Evolutionary conservation across 2,797 vertebrate species (phyloP).

Genomic region (Myotis pilosus): DNA sequence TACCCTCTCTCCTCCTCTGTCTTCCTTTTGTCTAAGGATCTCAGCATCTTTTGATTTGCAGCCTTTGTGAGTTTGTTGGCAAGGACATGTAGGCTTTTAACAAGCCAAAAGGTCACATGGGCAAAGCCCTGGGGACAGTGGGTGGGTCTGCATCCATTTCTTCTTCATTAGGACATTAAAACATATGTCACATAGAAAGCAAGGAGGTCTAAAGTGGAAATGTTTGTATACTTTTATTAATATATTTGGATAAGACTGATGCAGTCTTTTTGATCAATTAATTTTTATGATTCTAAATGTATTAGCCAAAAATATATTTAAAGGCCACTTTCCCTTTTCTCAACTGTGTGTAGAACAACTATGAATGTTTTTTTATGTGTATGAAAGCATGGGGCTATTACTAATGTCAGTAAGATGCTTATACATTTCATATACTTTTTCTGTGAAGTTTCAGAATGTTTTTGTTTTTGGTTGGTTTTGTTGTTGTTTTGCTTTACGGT

Average conservation of each 20-base stretch:
- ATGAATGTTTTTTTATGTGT: not conserved
- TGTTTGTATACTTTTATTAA: not conserved
- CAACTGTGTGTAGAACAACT: not conserved
- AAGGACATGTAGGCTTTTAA: constrained; percentile 21
- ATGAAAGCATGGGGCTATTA: not conserved
- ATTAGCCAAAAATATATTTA: constrained; percentile 1
- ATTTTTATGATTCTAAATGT: not conserved
- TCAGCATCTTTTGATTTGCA: constrained; percentile 21
- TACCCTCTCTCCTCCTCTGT: not conserved
- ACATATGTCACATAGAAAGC: not conserved
- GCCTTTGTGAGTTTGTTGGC: constrained; percentile 49
- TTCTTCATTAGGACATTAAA: constrained; percentile 24
- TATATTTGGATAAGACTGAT: not conserved
- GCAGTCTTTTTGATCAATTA: not conserved
- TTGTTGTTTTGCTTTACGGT: constrained; percentile 7
- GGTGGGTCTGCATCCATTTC: not conserved
- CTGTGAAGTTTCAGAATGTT: not conserved
- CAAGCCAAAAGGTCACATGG: constrained; percentile 21
- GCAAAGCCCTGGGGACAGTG: not conserved
- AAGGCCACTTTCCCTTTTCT: constrained; percentile 25
- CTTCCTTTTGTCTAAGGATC: constrained; percentile 38
- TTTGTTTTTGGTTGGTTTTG: not conserved
- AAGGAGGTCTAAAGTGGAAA: not conserved
- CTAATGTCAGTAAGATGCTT: not conserved
- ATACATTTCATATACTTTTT: not conserved